Evolutionary conservation across 1,140 invertebrate species (phyloP).

Genomic region (Myzus persicae): DNA sequence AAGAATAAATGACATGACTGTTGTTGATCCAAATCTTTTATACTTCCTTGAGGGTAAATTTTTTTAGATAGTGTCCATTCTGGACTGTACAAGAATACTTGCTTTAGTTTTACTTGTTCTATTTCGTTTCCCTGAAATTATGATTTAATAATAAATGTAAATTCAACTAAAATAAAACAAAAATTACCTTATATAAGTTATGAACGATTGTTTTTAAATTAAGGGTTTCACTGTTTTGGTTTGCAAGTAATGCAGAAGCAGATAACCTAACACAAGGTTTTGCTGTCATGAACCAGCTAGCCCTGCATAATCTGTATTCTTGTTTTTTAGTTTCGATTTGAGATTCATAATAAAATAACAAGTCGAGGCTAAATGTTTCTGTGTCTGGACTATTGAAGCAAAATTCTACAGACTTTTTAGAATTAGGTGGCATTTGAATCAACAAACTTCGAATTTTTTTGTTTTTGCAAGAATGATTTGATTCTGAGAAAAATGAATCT

Average conservation of each 20-base stretch:
- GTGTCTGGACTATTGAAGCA: slow-evolving; percentile 51
- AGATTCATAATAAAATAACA: slow-evolving; percentile 56
- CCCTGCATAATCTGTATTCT: slow-evolving; percentile 47
- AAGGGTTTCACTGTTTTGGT: slow-evolving; percentile 39
- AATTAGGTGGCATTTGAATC: slow-evolving; percentile 35
- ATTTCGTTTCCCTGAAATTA: slow-evolving; percentile 54
- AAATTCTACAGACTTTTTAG: slow-evolving; percentile 48
- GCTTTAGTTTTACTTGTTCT: slow-evolving; percentile 47
- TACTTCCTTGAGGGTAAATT: slow-evolving; percentile 27
- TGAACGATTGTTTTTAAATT: slow-evolving; percentile 51
- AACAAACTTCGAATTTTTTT: slow-evolving; percentile 35
- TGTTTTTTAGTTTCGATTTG: slow-evolving; percentile 45
- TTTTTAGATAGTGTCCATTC: slow-evolving; percentile 44
- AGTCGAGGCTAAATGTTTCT: slow-evolving; percentile 38
- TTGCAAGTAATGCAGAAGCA: slow-evolving; percentile 49
- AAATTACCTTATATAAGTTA: slow-evolving; percentile 43
- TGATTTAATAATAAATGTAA: background rate
- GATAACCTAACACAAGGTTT: slow-evolving; percentile 47
- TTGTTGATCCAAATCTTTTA: slow-evolving; percentile 34
- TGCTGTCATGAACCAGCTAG: slow-evolving; percentile 46
- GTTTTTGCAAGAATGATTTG: slow-evolving; percentile 29
- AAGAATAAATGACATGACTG: slow-evolving; percentile 53
- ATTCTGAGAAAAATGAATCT: slow-evolving; percentile 51
- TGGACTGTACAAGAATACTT: slow-evolving; percentile 29
- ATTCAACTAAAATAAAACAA: background rate